Percentiles rank a stretch among this genome's conserved stretches.
Evolutionary conservation across 2,113 vertebrate genomes (phyloP).

Genomic region (Forbesichthys agassizii): DNA sequence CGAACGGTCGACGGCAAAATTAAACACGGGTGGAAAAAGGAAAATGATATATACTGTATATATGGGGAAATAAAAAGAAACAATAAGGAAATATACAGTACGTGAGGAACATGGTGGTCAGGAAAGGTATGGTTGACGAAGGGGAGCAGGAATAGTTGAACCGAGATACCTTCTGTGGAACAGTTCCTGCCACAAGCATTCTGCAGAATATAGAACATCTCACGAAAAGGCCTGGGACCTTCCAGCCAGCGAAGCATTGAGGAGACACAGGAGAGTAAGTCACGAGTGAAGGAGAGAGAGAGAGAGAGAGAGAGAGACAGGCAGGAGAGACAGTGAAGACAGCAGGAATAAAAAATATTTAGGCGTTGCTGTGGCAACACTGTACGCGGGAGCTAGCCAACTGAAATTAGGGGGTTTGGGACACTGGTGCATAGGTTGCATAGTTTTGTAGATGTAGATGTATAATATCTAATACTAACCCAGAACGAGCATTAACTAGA

Average conservation of each 20-base stretch:
- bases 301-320: background rate
- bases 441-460: too few species aligned
- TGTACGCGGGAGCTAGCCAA: too few species aligned
- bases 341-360: conserved; percentile 39
- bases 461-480: too few species aligned
- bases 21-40: conserved; percentile 21
- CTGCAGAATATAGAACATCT: conserved; percentile 99
- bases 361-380: background rate
- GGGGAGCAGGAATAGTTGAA: conserved; percentile 22
- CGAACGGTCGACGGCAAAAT: background rate
- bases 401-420: too few species aligned
- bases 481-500: too few species aligned
- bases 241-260: conserved; percentile 86
- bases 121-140: conserved; percentile 10
- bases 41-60: background rate
- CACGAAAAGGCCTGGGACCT: conserved; percentile 97
- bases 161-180: conserved; percentile 98
- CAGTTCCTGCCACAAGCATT: conserved; percentile 98
- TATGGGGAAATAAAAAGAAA: background rate
- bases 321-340: background rate
- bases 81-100: background rate
- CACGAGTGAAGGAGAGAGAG: conserved; percentile 40
- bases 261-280: conserved; percentile 45
- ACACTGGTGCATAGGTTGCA: too few species aligned
- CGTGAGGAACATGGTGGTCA: background rate